Evolutionary conservation across 2,888 invertebrate species (phyloP), one percentile per base, ranked within the genome.

Genomic region (Eupsilia transversa): DNA sequence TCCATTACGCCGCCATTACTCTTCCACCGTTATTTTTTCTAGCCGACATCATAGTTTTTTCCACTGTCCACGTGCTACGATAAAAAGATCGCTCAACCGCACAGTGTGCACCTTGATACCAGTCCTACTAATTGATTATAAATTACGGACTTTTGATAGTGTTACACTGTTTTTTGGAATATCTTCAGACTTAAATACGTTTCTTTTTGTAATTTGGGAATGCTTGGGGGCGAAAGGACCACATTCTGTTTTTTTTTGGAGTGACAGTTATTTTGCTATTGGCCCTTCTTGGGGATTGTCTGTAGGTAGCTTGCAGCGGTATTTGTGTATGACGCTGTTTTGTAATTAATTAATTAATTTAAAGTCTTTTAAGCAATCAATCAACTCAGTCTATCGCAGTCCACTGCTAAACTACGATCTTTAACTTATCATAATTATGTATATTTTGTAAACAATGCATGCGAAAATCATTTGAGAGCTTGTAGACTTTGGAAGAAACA

Each of bases 81-180:
- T 82, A 74, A 89, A 90, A 90, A 89, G 87, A 76, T 78, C 75
- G 84, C 88, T 89, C 89, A 88, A 89, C 75, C 35, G 72, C 54
- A 72, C 71, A 81, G 69, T 64, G 59, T 60, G 76, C 80, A 92
- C 91, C 92, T 92, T 92, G 87, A 83, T 82, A 83, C 84, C 83
- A 65, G 66, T 74, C 27, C 61, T 73, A 66, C 88, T 93, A 93
- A 94, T 94, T 93, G 93, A 93, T 94, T 91, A 93, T 91, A 91
- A 90, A 91, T 91, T 88, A 91, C 87, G 72, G 72, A 76, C 74
- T 80, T 79, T 81, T 80, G 74, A 83, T 83, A 82, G 83, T 57
- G 80, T 72, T 72, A 63, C 67, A 56, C 17, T 54, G 35, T 75
- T 79, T 82, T 82, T 79, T 83, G 0, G 14, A 59, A 49, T 65